phyloP scores from a whole-genome alignment of 64 coral and sea anemone species.

The Anthopleura sola region DNA sequence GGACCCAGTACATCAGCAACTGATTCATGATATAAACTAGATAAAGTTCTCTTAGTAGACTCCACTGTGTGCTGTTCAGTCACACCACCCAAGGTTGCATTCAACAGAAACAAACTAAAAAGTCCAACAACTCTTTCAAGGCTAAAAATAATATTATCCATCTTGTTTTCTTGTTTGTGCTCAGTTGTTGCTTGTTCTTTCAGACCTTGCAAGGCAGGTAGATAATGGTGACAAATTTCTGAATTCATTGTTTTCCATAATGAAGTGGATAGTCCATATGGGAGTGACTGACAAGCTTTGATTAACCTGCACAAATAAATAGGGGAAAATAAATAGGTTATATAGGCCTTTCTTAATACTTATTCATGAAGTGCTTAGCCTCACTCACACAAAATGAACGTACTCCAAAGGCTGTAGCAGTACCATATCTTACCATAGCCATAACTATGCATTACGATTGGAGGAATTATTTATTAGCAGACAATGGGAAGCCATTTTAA shows the following conservation, averaged over 20 bases:
- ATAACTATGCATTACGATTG: no score
- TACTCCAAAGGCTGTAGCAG: no score
- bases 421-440: no score
- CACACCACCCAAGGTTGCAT: slow-evolving; percentile 65
- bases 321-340: no score
- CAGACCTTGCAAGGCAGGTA: not conserved
- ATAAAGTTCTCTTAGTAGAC: slow-evolving; percentile 21
- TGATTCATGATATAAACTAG: slow-evolving; percentile 7
- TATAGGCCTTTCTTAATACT: no score
- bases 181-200: not conserved
- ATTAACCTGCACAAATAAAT: slow-evolving; percentile 2
- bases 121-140: slow-evolving; percentile 29
- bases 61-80: slow-evolving; percentile 43
- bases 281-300: slow-evolving; percentile 33
- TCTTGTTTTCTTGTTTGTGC: not conserved
- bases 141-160: not conserved
- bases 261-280: slow-evolving; percentile 23
- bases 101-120: slow-evolving; percentile 46
- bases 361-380: no score
- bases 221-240: slow-evolving; percentile 30
- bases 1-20: slow-evolving; percentile 44
- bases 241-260: slow-evolving; percentile 35
- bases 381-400: no score
- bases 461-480: no score
- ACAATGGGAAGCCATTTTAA: no score